These are phyloP conservation scores for Clitarchus hookeri DNA, from an alignment of 2,888 invertebrate species.

Conservation along the genomic window DNA sequence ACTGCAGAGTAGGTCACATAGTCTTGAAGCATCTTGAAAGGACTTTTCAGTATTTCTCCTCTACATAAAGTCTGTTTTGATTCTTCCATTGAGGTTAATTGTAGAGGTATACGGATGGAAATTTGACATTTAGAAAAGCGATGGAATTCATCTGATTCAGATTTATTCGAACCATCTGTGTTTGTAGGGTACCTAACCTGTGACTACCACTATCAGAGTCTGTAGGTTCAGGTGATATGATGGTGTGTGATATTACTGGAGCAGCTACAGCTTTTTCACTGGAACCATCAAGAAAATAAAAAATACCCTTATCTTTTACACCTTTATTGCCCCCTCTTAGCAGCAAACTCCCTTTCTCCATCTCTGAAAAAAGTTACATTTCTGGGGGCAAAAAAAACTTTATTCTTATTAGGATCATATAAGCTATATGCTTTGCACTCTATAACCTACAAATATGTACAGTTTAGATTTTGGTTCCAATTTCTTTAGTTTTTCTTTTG, in stretches of 20 bases:
- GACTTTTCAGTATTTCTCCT: background rate
- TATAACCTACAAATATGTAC: background rate
- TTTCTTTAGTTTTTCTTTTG: background rate
- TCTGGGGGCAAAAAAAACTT: background rate
- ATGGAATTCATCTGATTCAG: background rate
- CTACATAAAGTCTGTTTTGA: background rate
- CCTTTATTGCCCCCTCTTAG: background rate
- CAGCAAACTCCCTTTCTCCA: background rate
- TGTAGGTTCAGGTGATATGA: background rate
- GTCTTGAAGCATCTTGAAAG: background rate
- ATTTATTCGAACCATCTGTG: background rate
- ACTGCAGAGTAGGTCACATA: background rate
- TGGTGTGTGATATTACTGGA: background rate
- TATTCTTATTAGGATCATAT: background rate
- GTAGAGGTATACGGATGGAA: background rate
- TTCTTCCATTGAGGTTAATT: background rate
- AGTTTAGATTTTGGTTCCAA: background rate
- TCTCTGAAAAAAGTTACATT: background rate
- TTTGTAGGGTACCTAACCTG: background rate
- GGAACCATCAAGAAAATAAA: background rate
- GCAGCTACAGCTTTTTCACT: background rate
- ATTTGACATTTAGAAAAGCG: background rate
- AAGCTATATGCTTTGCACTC: background rate
- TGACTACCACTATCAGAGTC: background rate
- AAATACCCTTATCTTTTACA: background rate